Conservation (phyloP, 2,797 vertebrate genomes). For the Ctenopoma multispine region DNA sequence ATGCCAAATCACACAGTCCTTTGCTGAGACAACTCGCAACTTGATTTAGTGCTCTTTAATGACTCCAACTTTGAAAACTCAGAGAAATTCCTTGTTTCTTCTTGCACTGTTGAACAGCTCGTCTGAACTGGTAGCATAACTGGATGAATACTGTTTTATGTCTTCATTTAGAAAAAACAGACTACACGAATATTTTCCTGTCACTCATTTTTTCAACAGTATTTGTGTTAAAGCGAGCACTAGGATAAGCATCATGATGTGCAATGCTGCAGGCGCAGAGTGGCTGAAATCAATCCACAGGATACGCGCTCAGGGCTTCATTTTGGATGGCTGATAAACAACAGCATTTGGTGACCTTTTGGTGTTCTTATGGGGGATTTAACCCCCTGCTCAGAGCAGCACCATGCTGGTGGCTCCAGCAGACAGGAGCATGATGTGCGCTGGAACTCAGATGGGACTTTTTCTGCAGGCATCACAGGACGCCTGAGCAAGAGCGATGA, state of each 20-base stretch:
- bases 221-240: constrained; percentile 11
- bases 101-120: constrained; percentile 54
- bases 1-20: constrained; percentile 78
- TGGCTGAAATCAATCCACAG: constrained; percentile 66
- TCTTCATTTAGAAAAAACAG: constrained; percentile 17
- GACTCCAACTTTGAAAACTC: constrained; percentile 75
- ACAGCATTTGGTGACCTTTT: constrained; percentile 88
- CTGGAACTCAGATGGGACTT: constrained; percentile 62
- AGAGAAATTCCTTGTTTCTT: constrained; percentile 68
- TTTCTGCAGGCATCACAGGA: constrained; percentile 38
- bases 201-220: constrained; percentile 6
- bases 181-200: constrained; percentile 1
- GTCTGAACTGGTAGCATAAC: constrained; percentile 48
- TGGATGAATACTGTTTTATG: constrained; percentile 47
- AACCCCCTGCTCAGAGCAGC: constrained; percentile 78
- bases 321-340: constrained; percentile 80
- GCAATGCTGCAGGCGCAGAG: constrained; percentile 42
- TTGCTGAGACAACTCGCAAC: constrained; percentile 74
- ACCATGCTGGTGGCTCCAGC: constrained; percentile 72
- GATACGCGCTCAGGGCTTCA: constrained; percentile 62
- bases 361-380: constrained; percentile 81
- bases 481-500: constrained; percentile 16
- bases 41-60: constrained; percentile 82
- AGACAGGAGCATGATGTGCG: constrained; percentile 49
- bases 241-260: constrained; percentile 21